Percentiles rank a stretch among this genome's conserved stretches.
Conservation (phyloP, 2,888 invertebrate species). For the Acanthopleura granulata region DNA sequence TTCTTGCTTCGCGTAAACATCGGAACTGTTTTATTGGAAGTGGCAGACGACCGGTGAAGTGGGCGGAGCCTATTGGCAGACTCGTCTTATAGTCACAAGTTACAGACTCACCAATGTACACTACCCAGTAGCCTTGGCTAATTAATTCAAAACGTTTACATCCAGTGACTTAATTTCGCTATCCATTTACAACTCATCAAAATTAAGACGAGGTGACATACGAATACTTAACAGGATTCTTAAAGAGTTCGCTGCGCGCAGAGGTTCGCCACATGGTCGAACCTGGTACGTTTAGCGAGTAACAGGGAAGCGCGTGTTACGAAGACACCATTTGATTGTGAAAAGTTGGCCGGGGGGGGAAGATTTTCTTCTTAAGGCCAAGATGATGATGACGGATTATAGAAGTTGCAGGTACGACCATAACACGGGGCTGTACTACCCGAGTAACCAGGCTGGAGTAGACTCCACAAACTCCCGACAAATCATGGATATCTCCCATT, state of each 20-base stretch:
- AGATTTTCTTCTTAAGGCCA: conserved; percentile 20
- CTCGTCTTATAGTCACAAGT: background rate
- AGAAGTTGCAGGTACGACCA: conserved; percentile 65
- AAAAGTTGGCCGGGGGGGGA: background rate
- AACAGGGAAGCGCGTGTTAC: too few relatives aligned
- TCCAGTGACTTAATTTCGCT: conserved; percentile 8
- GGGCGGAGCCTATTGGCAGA: background rate
- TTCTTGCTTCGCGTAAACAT: too few relatives aligned
- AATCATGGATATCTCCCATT: conserved; percentile 59
- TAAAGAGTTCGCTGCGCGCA: too few relatives aligned
- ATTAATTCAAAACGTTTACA: conserved; percentile 3
- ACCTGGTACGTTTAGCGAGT: too few relatives aligned
- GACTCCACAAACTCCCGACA: conserved; percentile 56
- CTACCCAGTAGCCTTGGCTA: background rate
- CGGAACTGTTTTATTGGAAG: conserved; percentile 1
- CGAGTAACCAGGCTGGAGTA: background rate
- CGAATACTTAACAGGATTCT: background rate
- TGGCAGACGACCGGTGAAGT: background rate
- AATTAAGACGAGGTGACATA: background rate
- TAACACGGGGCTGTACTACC: conserved; percentile 26
- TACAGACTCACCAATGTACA: background rate
- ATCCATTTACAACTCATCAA: background rate
- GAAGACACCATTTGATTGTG: background rate
- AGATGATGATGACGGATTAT: conserved; percentile 66
- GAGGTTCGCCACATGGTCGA: too few relatives aligned